Evolutionary conservation across 2,888 invertebrate species (phyloP), one percentile per base, ranked within the genome.

Genomic region (Agrochola circellaris): DNA sequence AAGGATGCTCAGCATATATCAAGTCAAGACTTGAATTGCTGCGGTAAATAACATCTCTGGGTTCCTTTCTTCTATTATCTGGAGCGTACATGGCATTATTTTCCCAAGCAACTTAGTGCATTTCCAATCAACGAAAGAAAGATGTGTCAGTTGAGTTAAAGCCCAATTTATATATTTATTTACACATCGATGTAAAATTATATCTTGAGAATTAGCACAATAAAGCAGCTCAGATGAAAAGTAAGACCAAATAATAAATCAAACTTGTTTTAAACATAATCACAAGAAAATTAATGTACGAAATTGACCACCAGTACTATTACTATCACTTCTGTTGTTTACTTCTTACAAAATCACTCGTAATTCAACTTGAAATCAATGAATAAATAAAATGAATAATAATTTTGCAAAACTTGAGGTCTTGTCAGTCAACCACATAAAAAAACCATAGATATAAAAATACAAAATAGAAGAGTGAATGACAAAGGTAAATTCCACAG

Each of bases 1-100:
- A 95, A 75, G 95, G 92, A 92, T 96, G 95, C 84, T 96, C 97
- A 62, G 91, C 95, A 88, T 96, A 96, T 92, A 96, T 95, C 93
- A 99, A 97, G 95, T 99, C 99, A 94, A 99, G 97, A 93, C 99
- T 99, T 83, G 99, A 98, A 96, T 99, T 99, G 94, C 99, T 99
- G 82, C 99, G 97, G 95, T 98, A 98, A 93, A 96, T 96, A 94
- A 95, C 96, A 95, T 96, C 96, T 93, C 95, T 94, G 82, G 93
- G 91, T 91, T 96, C 96, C 90, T 96, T 96, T 91, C 95, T 93
- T 94, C 95, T 93, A 91, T 95, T 95, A 93, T 96, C 96, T 89
- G 95, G 96, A 95, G 95, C 95, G 93, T 95, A 96, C 96, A 96
- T 96, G 91, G 96, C 96, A 96, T 96, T 95, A 94, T 96, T 95